Base-by-base conservation (phyloP, 2,888 invertebrate species). In the Hyalella azteca region DNA sequence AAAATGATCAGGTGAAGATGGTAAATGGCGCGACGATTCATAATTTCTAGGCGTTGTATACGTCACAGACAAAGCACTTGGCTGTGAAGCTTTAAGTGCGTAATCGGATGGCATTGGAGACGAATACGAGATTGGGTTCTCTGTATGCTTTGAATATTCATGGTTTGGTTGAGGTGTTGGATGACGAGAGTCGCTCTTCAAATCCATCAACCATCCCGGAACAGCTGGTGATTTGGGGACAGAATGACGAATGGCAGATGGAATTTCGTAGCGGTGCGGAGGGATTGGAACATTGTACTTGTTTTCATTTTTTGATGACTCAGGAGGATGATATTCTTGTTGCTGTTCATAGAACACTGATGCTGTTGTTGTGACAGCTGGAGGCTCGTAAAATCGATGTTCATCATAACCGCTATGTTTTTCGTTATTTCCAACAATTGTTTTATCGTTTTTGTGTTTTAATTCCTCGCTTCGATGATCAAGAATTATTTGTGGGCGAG, bases 101-200 rank as follows among this genome's bases (percentile, higher is more conserved):
- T 79, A 78, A 32, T 49, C 54, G 32, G 80, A 48, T 19, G 81
- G 81, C 11, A 77, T 45, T 40, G 26, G 79, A 22, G 45, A 32
- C 50, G 36, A n/a, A n/a, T n/a, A n/a, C 32, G 59, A 22, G 19
- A 32, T 40, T 77, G n/a, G 49, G 41, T 40, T 77, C 29, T 22
- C 78, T 73, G 29, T n/a, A 15, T 36, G n/a, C n/a, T 29, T n/a
- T 78, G 81, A 19, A 76, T n/a, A 73, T 22, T 73, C n/a, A 36
- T 81, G 77, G 5, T 45, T 59, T n/a, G 49, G 78, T 4, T 79
- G 66, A 11, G 81, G 66, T 0, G 22, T 54, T 26, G 41, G 54
- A 77, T 66, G 40, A n/a, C 73, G 26, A 19, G 50, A 15, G 22
- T 9, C 48, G 41, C 29, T n/a, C 39, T 66, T 66, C 5, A 66